A percentile compares a stretch with the other conserved stretches of the same genome.
Evolutionary conservation across 2,888 invertebrate species (phyloP).

Genomic region (Oscheius myriophilus): DNA sequence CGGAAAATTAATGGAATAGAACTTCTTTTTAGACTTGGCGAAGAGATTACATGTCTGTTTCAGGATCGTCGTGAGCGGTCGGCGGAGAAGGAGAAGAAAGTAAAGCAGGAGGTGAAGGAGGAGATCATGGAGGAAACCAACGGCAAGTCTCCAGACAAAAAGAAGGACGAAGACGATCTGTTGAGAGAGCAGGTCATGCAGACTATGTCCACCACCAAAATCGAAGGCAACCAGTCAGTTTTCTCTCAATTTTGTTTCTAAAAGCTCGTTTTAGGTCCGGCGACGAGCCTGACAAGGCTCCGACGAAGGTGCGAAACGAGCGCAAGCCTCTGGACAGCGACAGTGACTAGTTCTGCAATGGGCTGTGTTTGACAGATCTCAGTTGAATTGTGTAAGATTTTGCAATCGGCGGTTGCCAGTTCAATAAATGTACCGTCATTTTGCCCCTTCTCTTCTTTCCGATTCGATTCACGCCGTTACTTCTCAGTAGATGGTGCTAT

Average conservation of each 20-base stretch:
- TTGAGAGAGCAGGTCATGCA: too few species aligned
- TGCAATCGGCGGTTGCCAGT: background rate
- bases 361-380: constrained; percentile 14
- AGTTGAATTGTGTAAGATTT: background rate
- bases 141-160: constrained; percentile 44
- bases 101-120: constrained; percentile 31
- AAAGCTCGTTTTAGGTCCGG: background rate
- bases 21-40: background rate
- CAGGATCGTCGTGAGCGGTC: background rate
- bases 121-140: constrained; percentile 23
- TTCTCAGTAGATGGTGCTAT: background rate
- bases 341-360: constrained; percentile 20
- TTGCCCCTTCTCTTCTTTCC: background rate
- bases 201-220: too few species aligned
- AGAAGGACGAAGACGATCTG: constrained; percentile 44
- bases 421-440: constrained; percentile 1
- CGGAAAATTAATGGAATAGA: too few species aligned
- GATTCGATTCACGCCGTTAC: background rate
- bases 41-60: background rate
- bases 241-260: too few species aligned
- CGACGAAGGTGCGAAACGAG: constrained; percentile 27
- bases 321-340: constrained; percentile 26
- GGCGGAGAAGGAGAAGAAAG: constrained; percentile 25
- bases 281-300: constrained; percentile 8
- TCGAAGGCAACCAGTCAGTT: too few species aligned